Evolutionary conservation across 2,113 vertebrate genomes (phyloP).

Genomic region (Barnardius zonarius): DNA sequence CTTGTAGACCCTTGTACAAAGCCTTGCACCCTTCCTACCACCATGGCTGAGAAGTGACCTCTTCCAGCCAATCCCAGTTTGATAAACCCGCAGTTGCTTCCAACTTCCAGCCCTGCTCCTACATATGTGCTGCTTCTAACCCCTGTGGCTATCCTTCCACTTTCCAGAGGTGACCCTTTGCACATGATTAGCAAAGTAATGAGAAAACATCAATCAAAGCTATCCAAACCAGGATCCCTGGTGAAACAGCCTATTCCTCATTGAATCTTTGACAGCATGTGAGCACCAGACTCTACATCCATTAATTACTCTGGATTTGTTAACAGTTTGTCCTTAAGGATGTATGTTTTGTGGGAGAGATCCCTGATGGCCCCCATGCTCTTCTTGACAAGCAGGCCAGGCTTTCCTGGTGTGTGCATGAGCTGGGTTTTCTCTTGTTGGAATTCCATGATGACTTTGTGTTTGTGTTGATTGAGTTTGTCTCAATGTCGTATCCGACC

Average conservation of each 20-base stretch:
- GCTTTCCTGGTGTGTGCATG: conserved; percentile 25
- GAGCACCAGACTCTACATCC: background rate
- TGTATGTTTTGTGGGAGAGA: conserved; percentile 10
- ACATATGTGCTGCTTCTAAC: background rate
- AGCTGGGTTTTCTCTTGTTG: conserved; percentile 54
- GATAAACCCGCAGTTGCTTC: background rate
- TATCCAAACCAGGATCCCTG: background rate
- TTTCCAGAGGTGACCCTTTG: background rate
- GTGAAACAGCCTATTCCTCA: background rate
- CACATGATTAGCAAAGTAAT: background rate
- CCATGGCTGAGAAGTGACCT: background rate
- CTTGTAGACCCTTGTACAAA: background rate
- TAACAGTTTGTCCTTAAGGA: background rate
- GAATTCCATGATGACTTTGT: conserved; percentile 31
- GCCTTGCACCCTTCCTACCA: background rate
- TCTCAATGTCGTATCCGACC: background rate
- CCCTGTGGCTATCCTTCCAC: background rate
- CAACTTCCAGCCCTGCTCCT: background rate
- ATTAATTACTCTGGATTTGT: background rate
- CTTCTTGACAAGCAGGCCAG: background rate
- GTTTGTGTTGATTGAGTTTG: conserved; percentile 28
- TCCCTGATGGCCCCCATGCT: background rate
- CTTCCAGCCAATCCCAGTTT: background rate
- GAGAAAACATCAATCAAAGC: background rate
- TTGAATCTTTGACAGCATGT: background rate